These are phyloP conservation scores for Scalopus aquaticus DNA, from an alignment of 2,113 vertebrate genomes.

Conservation along the genomic window DNA sequence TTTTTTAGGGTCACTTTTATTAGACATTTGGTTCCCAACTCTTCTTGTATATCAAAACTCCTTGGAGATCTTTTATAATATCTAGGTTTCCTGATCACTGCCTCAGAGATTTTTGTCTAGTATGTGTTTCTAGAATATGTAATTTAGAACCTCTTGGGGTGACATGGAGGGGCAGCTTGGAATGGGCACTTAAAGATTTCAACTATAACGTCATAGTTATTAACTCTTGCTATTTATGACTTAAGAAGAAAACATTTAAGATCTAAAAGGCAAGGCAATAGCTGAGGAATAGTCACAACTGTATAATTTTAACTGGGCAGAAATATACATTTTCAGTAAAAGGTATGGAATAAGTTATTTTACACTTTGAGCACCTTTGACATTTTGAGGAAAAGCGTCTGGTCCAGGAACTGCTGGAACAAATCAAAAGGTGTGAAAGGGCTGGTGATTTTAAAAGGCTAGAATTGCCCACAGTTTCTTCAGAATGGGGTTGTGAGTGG, in stretches of 20 bases:
- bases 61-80: background rate
- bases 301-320: background rate
- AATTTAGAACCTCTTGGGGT: constrained; percentile 22
- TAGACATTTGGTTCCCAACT: background rate
- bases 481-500: background rate
- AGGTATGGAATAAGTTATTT: background rate
- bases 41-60: background rate
- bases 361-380: background rate
- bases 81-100: background rate
- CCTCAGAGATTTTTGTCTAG: background rate
- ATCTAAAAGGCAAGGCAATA: background rate
- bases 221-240: background rate
- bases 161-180: background rate
- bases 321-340: background rate
- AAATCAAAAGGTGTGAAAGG: background rate
- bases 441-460: background rate
- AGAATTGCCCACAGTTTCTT: background rate
- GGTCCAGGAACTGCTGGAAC: background rate
- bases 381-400: background rate
- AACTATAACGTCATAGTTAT: constrained; percentile 16
- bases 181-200: background rate
- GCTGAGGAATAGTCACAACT: background rate
- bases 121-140: background rate
- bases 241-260: constrained; percentile 27
- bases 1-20: constrained; percentile 9